Evolutionary conservation across 2,888 invertebrate species (phyloP).

Genomic region (Alloplasta piceator): DNA sequence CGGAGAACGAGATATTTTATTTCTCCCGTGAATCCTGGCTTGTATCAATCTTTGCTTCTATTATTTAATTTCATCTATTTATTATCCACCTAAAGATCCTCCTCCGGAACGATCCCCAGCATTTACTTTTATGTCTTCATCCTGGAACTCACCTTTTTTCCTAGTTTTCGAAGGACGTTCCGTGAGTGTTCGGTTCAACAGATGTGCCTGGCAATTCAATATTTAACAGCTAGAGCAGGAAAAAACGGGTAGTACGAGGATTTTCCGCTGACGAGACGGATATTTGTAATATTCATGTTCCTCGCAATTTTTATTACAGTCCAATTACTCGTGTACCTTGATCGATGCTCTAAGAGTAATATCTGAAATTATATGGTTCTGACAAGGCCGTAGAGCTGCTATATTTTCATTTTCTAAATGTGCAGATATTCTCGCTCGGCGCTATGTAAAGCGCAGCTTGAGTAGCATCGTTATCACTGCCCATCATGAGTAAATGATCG

Average conservation of each 20-base stretch:
- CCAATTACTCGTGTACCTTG: too few relatives aligned
- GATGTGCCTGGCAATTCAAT: conserved; percentile 15
- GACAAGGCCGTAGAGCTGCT: neutral
- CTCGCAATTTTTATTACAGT: too few relatives aligned
- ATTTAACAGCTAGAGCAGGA: conserved; percentile 2
- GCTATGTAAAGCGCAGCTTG: too few relatives aligned
- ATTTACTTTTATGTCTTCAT: conserved; percentile 26
- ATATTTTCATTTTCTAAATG: neutral
- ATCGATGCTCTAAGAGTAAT: too few relatives aligned
- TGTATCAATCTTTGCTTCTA: conserved; percentile 48
- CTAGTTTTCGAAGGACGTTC: neutral
- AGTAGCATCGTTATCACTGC: too few relatives aligned
- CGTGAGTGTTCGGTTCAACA: neutral
- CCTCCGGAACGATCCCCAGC: conserved; percentile 11
- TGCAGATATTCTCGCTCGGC: neutral
- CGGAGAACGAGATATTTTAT: conserved; percentile 1
- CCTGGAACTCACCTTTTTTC: conserved; percentile 23
- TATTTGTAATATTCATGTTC: too few relatives aligned
- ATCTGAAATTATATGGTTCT: too few relatives aligned
- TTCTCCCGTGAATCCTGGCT: neutral
- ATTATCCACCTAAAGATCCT: conserved; percentile 16
- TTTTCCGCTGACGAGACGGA: neutral
- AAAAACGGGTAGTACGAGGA: conserved; percentile 3
- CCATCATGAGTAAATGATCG: neutral
- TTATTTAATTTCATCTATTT: conserved; percentile 53